Evolutionary conservation across 2,113 vertebrate species (phyloP).

Genomic region (Platysternon megacephalum): DNA sequence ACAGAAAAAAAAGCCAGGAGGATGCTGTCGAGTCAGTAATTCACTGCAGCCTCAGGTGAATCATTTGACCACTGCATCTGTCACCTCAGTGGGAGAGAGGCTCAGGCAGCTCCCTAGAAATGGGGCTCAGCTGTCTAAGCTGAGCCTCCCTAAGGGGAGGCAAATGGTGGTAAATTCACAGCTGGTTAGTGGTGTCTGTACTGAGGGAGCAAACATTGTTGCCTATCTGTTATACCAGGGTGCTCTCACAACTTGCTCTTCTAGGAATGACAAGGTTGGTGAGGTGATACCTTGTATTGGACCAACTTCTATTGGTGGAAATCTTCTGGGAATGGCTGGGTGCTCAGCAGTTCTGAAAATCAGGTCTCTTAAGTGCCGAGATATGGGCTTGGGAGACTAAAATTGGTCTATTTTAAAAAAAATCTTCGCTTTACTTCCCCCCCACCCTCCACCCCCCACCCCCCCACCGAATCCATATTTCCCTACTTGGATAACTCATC

Average conservation of each 20-base stretch:
- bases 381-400: not conserved
- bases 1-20: not conserved
- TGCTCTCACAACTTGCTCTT: not conserved
- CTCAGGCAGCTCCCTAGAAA: not conserved
- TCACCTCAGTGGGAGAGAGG: not conserved
- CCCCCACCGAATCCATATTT: not conserved
- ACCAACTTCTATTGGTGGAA: not conserved
- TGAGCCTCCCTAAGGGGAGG: rapidly evolving
- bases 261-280: not conserved
- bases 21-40: not conserved
- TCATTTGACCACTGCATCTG: not conserved
- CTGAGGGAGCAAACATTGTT: not conserved
- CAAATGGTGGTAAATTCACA: not conserved
- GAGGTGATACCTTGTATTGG: not conserved
- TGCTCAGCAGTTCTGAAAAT: not conserved
- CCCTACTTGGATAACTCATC: not conserved
- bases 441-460: rapidly evolving
- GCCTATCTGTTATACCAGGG: not conserved
- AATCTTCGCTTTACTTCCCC: not conserved
- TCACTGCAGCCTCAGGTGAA: not conserved
- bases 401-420: not conserved
- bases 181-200: not conserved
- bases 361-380: not conserved
- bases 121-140: not conserved
- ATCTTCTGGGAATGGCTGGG: not conserved